Conservation (phyloP, 2,888 invertebrate genomes). For the Hypsopygia costalis region DNA sequence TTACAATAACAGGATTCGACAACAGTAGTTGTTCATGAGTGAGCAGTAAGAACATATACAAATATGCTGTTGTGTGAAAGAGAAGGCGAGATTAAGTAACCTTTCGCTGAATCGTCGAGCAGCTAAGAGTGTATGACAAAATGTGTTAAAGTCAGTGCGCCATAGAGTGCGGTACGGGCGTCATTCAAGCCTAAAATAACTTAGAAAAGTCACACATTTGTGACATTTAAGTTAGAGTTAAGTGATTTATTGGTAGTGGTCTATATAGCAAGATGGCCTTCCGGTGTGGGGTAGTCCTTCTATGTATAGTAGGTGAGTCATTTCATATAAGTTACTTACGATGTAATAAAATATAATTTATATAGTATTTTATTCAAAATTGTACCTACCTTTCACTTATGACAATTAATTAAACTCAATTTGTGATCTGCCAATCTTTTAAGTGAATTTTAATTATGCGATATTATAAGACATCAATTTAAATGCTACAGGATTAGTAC, state of each 20-base stretch:
- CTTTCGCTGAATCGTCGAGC: slow-evolving; percentile 63
- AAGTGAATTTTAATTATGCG: too few relatives aligned
- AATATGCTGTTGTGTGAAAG: slow-evolving; percentile 30
- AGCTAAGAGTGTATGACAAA: slow-evolving; percentile 69
- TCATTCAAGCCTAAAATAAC: slow-evolving; percentile 39
- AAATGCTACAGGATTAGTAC: slow-evolving; percentile 1
- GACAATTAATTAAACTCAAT: too few relatives aligned
- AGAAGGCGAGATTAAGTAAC: slow-evolving; percentile 51
- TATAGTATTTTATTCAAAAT: too few relatives aligned
- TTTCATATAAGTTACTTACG: too few relatives aligned
- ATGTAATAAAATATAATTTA: too few relatives aligned
- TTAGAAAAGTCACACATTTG: slow-evolving; percentile 53
- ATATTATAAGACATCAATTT: too few relatives aligned
- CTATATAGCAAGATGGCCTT: slow-evolving; percentile 63
- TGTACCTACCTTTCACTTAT: too few relatives aligned
- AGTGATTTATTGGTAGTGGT: slow-evolving; percentile 47
- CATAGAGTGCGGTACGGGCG: slow-evolving; percentile 63
- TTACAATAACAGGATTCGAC: slow-evolving; percentile 71
- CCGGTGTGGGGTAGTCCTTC: slow-evolving; percentile 48
- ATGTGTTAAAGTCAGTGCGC: slow-evolving; percentile 70
- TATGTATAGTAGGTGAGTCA: slow-evolving; percentile 67
- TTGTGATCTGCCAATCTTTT: too few relatives aligned
- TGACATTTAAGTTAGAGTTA: slow-evolving; percentile 54
- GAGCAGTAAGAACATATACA: slow-evolving; percentile 38
- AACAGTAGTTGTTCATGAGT: slow-evolving; percentile 32